phyloP scores from a whole-genome alignment of 2,797 vertebrate genomes.

The Prionace glauca region DNA sequence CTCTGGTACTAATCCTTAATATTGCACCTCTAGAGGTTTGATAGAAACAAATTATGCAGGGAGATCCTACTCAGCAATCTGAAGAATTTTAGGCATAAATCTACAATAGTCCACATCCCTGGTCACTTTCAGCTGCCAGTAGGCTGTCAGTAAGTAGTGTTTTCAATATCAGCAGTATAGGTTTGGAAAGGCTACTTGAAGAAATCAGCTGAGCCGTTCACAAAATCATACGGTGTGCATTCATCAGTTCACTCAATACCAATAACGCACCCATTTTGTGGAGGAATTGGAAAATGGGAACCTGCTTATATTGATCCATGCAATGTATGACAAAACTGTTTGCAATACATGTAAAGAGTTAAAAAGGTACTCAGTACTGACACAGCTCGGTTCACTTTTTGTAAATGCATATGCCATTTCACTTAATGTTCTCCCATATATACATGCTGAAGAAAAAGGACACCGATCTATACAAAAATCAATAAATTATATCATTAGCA shows the following conservation, averaged over 20 bases:
- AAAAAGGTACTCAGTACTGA: background rate
- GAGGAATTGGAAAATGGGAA: background rate
- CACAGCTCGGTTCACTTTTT: background rate
- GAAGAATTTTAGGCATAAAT: background rate
- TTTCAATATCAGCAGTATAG: background rate
- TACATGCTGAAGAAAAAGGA: background rate
- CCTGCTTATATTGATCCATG: background rate
- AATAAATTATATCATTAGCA: constrained; percentile 9
- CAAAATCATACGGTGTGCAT: background rate
- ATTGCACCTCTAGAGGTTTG: background rate
- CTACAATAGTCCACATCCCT: background rate
- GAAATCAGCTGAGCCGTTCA: background rate
- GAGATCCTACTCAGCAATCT: background rate
- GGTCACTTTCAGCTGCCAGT: background rate
- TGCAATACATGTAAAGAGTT: background rate
- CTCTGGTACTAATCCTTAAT: background rate
- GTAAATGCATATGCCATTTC: background rate
- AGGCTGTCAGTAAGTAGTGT: background rate
- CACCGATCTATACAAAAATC: background rate
- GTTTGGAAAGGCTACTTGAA: background rate
- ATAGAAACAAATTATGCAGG: constrained; percentile 1
- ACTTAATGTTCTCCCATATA: background rate
- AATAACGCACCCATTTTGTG: background rate
- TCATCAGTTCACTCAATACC: background rate
- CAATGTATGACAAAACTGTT: background rate